Evolutionary conservation across 2,113 vertebrate genomes (phyloP), one percentile per base, ranked within the genome.

Genomic region (Labrus mixtus): DNA sequence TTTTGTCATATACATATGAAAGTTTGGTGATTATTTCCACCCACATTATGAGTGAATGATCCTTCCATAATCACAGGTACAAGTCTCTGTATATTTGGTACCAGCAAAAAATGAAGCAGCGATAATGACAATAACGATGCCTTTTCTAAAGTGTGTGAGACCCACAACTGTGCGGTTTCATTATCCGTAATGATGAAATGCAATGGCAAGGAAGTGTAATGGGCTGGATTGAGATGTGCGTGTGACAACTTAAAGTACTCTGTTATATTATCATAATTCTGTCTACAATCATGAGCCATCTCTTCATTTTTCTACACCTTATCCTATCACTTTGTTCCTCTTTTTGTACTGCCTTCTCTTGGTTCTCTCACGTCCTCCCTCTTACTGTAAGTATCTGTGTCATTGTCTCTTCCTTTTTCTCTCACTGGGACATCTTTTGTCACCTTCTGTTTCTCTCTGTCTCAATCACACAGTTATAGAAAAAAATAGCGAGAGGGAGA

Each of bases 101-200:
- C 51, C 23, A 55, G 46, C 51, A 20, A 19, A 61, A 11, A 57
- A 58, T 68, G 17, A 61, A 54, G 43, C 16, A 13, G 10, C 25
- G 19, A 51, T 51, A n/a, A 51, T 73, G 37, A 53, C 0, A 0
- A 10, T 65, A n/a, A 61, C 22, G 62, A 46, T 65, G 33, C 37
- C 20, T 29, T 23, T 63, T 63, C 59, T 64, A 23, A 3, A 58
- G 50, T 15, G 60, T 4, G 39, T 15, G 29, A 25, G 71, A 45
- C 22, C 57, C 13, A 19, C 65, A 50, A 50, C 50, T 65, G 58
- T 70, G 68, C 57, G 58, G 61, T 70, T 71, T 81, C 84, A 87
- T 84, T 81, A 56, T n/a, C 70, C 57, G 20, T 68, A 66, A 72
- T 76, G 46, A 61, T 13, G 29, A 13, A 33, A 46, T 19, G 48